A percentile compares a stretch with the other conserved stretches of the same genome.
Conservation (phyloP, 23 tunicate genomes). For the Diplosoma virens region DNA sequence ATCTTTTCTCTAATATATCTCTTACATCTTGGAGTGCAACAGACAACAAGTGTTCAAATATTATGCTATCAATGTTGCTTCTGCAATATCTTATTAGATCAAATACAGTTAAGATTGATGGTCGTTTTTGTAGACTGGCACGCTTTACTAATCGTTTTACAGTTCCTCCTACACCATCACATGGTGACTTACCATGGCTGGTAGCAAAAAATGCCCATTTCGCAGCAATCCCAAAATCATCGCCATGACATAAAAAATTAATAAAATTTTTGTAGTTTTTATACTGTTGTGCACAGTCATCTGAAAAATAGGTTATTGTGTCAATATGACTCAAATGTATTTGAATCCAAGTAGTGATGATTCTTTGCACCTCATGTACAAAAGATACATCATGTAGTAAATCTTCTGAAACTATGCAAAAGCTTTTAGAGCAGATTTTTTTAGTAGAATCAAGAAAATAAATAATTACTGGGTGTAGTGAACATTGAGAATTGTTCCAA, state of each 20-base stretch:
- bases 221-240: neutral
- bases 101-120: neutral
- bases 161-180: conserved; percentile 18
- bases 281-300: conserved; percentile 13
- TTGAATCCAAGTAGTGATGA: neutral
- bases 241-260: neutral
- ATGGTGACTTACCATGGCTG: conserved; percentile 15
- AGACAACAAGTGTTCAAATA: neutral
- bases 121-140: conserved; percentile 25
- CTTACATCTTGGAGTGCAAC: neutral
- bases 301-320: conserved; percentile 1
- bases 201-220: conserved; percentile 4
- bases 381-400: neutral
- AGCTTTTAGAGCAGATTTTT: neutral
- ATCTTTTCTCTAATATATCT: neutral
- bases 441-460: conserved; percentile 3
- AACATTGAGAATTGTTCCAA: conserved; percentile 25
- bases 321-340: neutral
- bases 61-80: neutral
- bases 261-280: conserved; percentile 27
- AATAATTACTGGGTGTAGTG: conserved; percentile 10
- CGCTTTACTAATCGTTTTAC: conserved; percentile 6
- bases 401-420: conserved; percentile 13
- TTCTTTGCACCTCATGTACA: conserved; percentile 10
- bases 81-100: neutral